Conservation (phyloP, 2,113 vertebrate genomes). For the Numida meleagris region DNA sequence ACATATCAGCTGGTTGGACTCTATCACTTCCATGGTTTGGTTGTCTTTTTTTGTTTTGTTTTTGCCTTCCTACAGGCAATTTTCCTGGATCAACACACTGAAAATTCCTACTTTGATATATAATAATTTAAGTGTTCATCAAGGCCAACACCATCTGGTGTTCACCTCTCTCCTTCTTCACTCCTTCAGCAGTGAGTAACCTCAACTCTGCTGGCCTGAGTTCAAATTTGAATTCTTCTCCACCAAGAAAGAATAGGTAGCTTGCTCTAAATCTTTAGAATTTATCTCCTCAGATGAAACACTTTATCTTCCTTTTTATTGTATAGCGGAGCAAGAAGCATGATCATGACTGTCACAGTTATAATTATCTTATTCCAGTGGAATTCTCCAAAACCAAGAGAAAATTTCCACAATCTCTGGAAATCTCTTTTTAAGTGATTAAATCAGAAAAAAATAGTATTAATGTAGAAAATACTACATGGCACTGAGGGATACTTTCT, state of each 20-base stretch:
- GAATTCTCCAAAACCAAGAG: neutral
- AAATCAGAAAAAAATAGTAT: neutral
- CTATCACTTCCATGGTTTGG: neutral
- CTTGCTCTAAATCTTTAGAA: neutral
- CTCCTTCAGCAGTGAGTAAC: neutral
- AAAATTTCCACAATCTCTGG: neutral
- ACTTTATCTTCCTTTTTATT: neutral
- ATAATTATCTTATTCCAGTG: neutral
- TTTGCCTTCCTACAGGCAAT: neutral
- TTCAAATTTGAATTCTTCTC: neutral
- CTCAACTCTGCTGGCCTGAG: neutral
- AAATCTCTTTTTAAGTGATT: rapidly evolving
- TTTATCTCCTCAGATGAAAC: neutral
- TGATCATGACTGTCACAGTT: neutral
- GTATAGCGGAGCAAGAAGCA: neutral
- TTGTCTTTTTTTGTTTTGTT: neutral
- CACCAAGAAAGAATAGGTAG: neutral
- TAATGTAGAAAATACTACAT: neutral
- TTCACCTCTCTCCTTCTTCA: neutral
- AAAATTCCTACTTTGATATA: neutral
- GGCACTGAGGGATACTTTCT: too few relatives aligned
- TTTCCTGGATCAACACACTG: neutral
- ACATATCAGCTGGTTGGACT: neutral
- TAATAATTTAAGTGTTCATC: neutral
- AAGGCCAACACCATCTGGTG: neutral